Evolutionary conservation across 2,113 vertebrate species (phyloP).

Genomic region (Arenaria interpres): DNA sequence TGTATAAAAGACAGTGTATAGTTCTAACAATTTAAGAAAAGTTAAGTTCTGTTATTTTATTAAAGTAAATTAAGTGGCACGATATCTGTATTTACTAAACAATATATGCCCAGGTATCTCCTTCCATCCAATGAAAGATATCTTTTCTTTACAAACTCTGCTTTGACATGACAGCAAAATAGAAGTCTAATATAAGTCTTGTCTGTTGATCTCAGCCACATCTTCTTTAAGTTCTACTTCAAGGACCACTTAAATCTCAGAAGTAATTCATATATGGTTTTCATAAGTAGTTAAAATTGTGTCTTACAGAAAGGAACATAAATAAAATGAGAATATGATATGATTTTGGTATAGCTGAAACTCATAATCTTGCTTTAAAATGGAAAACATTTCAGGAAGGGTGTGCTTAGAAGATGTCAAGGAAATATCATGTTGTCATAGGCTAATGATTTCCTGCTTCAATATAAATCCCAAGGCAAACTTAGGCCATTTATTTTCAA

Average conservation of each 20-base stretch:
- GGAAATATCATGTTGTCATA: background rate
- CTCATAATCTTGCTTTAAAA: slow-evolving; percentile 1
- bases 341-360: background rate
- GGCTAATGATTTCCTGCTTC: background rate
- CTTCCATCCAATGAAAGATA: background rate
- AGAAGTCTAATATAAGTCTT: background rate
- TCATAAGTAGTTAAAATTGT: background rate
- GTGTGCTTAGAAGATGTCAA: background rate
- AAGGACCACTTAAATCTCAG: background rate
- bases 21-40: background rate
- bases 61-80: background rate
- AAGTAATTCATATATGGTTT: background rate
- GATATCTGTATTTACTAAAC: too few relatives aligned
- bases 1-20: background rate
- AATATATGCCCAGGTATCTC: too few relatives aligned
- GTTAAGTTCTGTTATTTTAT: background rate
- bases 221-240: background rate
- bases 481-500: background rate
- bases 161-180: background rate
- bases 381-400: background rate
- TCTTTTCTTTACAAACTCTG: background rate
- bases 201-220: background rate
- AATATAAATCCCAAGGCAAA: background rate
- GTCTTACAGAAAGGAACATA: background rate
- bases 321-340: background rate